Evolutionary conservation across 2,888 invertebrate species (phyloP).

Genomic region (Yponomeuta malinellus): DNA sequence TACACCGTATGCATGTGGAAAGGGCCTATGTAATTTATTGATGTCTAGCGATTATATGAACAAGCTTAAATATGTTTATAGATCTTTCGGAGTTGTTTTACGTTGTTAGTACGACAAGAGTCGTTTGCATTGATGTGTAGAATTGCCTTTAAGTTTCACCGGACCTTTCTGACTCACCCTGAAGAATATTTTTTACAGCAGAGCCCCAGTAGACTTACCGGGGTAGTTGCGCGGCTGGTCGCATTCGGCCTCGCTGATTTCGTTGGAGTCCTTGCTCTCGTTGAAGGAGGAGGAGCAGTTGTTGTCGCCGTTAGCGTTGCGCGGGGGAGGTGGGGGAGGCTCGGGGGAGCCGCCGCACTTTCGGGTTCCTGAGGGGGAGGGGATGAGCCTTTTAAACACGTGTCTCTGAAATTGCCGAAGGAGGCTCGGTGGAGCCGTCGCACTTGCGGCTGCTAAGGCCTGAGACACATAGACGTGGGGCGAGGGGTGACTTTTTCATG

Average conservation of each 20-base stretch:
- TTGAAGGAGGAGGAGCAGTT: constrained; percentile 90
- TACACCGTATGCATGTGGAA: too few species aligned
- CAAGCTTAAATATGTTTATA: too few species aligned
- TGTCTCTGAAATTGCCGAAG: not conserved
- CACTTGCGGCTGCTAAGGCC: too few species aligned
- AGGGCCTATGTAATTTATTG: too few species aligned
- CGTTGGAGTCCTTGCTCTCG: constrained; percentile 95
- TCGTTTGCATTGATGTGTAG: too few species aligned
- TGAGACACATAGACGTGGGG: too few species aligned
- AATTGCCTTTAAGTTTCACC: too few species aligned
- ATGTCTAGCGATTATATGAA: too few species aligned
- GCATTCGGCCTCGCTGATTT: constrained; percentile 95
- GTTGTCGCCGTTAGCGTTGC: constrained; percentile 86
- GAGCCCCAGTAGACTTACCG: constrained; percentile 69
- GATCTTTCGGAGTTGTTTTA: too few species aligned
- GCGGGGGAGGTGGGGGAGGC: constrained; percentile 85
- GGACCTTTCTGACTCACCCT: not conserved
- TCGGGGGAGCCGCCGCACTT: constrained; percentile 70
- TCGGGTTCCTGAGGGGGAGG: constrained; percentile 44
- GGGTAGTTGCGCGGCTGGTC: constrained; percentile 91
- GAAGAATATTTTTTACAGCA: not conserved
- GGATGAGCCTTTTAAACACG: too few species aligned
- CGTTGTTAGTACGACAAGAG: too few species aligned
- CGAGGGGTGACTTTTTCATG: too few species aligned
- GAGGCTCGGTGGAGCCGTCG: not conserved